Evolutionary conservation across 2,888 invertebrate genomes (phyloP).

Genomic region (Caenorhabditis japonica): DNA sequence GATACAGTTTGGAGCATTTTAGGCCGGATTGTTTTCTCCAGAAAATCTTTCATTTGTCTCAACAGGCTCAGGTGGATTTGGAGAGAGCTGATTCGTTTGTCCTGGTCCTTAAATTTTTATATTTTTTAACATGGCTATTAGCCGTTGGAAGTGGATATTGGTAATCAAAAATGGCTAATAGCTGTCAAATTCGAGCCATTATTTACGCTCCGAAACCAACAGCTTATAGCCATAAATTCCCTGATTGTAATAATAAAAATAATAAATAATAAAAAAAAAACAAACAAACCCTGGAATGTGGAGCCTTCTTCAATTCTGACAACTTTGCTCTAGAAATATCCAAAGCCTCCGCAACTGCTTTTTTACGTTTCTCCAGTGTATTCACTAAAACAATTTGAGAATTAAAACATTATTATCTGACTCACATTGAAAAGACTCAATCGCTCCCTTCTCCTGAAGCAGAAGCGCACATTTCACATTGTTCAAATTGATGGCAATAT

Average conservation of each 20-base stretch:
- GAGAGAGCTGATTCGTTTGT: conserved; percentile 34
- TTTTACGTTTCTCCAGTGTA: conserved; percentile 52
- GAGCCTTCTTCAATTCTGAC: conserved; percentile 33
- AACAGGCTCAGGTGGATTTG: conserved; percentile 40
- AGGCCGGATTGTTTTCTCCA: conserved; percentile 29
- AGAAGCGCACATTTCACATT: conserved; percentile 90
- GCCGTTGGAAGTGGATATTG: too few species aligned
- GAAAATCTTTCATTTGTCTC: conserved; percentile 37
- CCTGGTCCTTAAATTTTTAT: conserved; percentile 27
- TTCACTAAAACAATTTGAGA: conserved; percentile 54
- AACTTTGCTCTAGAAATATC: conserved; percentile 38
- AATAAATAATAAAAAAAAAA: too few species aligned
- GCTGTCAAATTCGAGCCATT: too few species aligned
- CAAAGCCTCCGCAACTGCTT: conserved; percentile 56
- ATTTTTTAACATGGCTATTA: too few species aligned
- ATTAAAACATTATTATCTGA: neutral
- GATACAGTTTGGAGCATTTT: conserved; percentile 37
- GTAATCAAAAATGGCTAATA: too few species aligned
- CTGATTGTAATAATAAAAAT: too few species aligned
- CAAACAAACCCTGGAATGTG: conserved; percentile 45
- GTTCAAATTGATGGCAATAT: conserved; percentile 92
- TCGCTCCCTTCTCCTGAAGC: conserved; percentile 83
- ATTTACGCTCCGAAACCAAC: too few species aligned
- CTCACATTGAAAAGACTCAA: conserved; percentile 76
- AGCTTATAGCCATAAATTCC: too few species aligned